Evolutionary conservation across 2,113 vertebrate genomes (phyloP).

Genomic region (Triplophysa siluroides): DNA sequence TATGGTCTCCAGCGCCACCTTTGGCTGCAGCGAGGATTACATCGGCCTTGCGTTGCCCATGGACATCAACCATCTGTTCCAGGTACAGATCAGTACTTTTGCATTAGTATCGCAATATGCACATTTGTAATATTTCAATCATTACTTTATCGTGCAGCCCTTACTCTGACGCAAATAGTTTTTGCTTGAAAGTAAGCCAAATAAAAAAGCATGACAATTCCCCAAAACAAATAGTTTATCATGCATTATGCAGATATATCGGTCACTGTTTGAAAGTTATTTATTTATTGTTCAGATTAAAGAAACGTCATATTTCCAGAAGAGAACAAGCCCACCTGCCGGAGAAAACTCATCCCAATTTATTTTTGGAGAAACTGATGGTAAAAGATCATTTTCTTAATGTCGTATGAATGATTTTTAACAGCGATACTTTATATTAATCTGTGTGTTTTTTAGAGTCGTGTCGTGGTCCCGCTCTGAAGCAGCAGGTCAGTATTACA

Average conservation of each 20-base stretch:
- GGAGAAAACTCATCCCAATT: slow-evolving; percentile 73
- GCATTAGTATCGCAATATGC: too few relatives aligned
- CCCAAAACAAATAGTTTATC: too few relatives aligned
- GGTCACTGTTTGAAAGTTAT: neutral
- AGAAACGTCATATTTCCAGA: slow-evolving; percentile 83
- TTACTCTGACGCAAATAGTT: too few relatives aligned
- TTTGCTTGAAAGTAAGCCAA: too few relatives aligned
- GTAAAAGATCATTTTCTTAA: neutral
- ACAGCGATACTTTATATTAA: neutral
- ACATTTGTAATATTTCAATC: too few relatives aligned
- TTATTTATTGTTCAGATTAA: slow-evolving; percentile 71
- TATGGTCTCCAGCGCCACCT: slow-evolving; percentile 83
- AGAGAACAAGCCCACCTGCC: slow-evolving; percentile 74
- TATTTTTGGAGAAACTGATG: slow-evolving; percentile 72
- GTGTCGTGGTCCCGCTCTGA: slow-evolving; percentile 76
- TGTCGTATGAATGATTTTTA: neutral
- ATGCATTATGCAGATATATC: too few relatives aligned
- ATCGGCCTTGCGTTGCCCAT: slow-evolving; percentile 83
- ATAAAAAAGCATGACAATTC: too few relatives aligned
- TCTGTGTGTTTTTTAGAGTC: slow-evolving; percentile 67
- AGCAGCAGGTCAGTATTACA: slow-evolving; percentile 83
- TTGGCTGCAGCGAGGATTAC: slow-evolving; percentile 82
- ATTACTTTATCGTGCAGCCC: too few relatives aligned
- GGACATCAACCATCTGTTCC: slow-evolving; percentile 85
- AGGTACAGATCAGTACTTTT: slow-evolving; percentile 63